These are phyloP conservation scores for Ameiurus melas DNA, from an alignment of 2,113 vertebrate genomes.

Conservation along the genomic window DNA sequence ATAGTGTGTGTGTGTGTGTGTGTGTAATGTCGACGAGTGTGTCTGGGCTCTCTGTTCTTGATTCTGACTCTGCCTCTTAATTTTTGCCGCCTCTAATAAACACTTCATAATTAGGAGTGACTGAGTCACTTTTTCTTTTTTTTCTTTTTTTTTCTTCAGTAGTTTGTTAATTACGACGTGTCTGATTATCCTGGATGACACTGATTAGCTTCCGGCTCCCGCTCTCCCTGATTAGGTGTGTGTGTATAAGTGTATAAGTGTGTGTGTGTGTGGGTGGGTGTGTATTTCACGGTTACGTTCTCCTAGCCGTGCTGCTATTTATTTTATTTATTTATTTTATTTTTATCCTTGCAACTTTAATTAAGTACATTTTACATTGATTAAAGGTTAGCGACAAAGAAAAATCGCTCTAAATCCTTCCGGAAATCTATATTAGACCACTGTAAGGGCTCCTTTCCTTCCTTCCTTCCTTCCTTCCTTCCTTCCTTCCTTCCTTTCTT, in stretches of 20 bases:
- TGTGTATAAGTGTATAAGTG: no score
- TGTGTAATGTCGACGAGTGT: background rate
- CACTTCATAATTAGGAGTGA: slow-evolving; percentile 49
- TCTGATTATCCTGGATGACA: slow-evolving; percentile 54
- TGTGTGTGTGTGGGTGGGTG: background rate
- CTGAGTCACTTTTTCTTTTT: slow-evolving; percentile 42
- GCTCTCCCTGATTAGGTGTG: slow-evolving; percentile 47
- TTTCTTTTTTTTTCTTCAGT: slow-evolving; percentile 1
- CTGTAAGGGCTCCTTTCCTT: no score
- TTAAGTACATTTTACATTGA: slow-evolving; percentile 31
- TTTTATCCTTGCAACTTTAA: background rate
- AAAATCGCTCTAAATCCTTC: no score
- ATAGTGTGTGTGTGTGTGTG: background rate
- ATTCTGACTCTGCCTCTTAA: background rate
- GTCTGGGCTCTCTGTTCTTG: background rate
- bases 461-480: no score
- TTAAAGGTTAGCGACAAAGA: slow-evolving; percentile 2
- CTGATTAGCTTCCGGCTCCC: slow-evolving; percentile 45
- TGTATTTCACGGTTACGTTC: background rate
- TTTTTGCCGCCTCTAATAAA: slow-evolving; percentile 39
- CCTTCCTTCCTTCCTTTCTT: no score
- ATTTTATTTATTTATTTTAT: no score
- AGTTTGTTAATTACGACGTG: slow-evolving; percentile 54
- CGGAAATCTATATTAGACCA: background rate
- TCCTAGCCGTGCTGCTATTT: background rate